Percentiles rank a stretch among this genome's conserved stretches.
Conservation (phyloP, 2,888 invertebrate species). For the Drosophila kambysellisi region DNA sequence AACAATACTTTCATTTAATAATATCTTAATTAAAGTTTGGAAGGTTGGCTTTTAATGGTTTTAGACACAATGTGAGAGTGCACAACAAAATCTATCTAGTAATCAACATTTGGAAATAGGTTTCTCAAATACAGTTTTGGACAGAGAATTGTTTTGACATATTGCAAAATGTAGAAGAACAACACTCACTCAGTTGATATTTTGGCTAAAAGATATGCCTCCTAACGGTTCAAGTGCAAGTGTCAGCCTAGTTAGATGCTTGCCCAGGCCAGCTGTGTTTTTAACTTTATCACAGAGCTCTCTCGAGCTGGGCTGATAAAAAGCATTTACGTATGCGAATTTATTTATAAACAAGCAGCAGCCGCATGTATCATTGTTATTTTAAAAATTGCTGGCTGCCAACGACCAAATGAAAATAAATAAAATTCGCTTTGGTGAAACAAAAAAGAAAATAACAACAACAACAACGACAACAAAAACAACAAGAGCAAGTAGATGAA, state of each 20-base stretch:
- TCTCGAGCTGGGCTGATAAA: constrained; percentile 64
- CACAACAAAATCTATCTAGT: not conserved
- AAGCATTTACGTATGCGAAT: constrained; percentile 78
- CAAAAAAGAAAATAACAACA: constrained; percentile 25
- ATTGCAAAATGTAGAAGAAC: not conserved
- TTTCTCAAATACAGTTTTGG: not conserved
- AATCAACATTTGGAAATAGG: not conserved
- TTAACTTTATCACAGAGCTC: constrained; percentile 61
- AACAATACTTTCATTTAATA: not conserved
- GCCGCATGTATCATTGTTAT: constrained; percentile 79
- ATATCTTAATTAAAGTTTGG: not conserved
- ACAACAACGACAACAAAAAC: constrained; percentile 5
- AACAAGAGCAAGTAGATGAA: constrained; percentile 24
- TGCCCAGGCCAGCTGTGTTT: constrained; percentile 33
- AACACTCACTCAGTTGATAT: not conserved
- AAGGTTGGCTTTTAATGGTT: not conserved
- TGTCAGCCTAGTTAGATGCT: not conserved
- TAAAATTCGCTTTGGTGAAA: constrained; percentile 58
- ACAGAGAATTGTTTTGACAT: not conserved
- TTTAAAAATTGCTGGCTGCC: constrained; percentile 74
- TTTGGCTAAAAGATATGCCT: not conserved
- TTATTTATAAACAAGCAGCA: constrained; percentile 78
- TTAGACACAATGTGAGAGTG: not conserved
- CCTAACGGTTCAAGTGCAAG: not conserved
- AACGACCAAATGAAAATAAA: constrained; percentile 66